Evolutionary conservation across 2,113 vertebrate species (phyloP), one percentile per base, ranked within the genome.

Genomic region (Misgurnus anguillicaudatus): DNA sequence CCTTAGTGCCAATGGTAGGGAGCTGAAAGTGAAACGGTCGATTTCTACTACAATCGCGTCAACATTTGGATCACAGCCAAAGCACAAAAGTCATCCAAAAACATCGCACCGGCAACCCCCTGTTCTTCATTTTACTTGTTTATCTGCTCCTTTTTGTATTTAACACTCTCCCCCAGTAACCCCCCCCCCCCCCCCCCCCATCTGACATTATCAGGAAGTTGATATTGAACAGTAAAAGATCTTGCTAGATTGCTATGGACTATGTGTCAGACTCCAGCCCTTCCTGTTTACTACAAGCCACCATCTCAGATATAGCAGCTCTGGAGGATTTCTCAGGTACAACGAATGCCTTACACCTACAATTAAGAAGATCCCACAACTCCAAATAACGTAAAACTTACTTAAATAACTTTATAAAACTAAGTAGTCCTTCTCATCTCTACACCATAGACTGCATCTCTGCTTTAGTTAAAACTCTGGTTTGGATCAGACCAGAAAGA

Each of bases 231-330:
- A 53, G 75, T 45, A 67, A 81, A 72, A 60, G 67, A 19, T 75
- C 48, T 48, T 67, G 63, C 61, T 55, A 62, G 66, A 41, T 31
- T 24, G 13, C 80, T 77, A 24, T 55, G 57, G 38, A 16, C 63
- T 60, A 63, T 53, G 65, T 42, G 67, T 84, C n/a, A 21, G 48
- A 21, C 78, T 83, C 83, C 85, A 80, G 64, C 55, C 86, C 82
- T 89, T 90, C 89, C 89, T 88, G 86, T 88, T 88, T 87, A 84
- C 81, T n/a, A 76, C 65, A 66, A 51, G 47, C 78, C 42, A 67
- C 61, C 68, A 78, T 58, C 53, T 71, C 57, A 63, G 13, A 83
- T 61, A 64, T n/a, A 16, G 53, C 51, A 70, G 21, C 38, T 64
- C 67, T 65, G 58, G 57, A 16, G n/a, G 21, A 8, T 24, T 60